Conservation (phyloP, 2,113 vertebrate species). For the Poicephalus meyeri region DNA sequence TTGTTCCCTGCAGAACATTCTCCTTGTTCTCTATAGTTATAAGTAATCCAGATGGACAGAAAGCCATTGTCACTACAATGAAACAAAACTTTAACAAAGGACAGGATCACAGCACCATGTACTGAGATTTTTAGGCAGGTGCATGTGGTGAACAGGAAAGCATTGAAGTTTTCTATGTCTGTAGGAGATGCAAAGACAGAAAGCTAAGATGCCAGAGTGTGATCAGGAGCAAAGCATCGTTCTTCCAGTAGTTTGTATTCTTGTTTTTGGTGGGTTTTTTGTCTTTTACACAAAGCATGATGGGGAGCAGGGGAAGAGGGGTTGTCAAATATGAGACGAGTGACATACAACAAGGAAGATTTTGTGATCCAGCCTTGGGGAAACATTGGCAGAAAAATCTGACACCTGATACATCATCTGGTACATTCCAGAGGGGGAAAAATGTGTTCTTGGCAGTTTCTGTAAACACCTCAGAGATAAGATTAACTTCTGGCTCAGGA, state of each 20-base stretch:
- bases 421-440: background rate
- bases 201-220: background rate
- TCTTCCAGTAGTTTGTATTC: background rate
- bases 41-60: conserved; percentile 19
- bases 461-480: background rate
- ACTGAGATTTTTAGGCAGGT: background rate
- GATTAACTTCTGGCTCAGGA: background rate
- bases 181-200: background rate
- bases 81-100: conserved; percentile 11
- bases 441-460: background rate
- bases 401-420: conserved; percentile 1
- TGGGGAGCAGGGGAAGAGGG: background rate
- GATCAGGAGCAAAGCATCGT: background rate
- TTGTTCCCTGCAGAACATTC: conserved; percentile 1
- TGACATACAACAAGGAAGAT: background rate
- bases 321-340: background rate
- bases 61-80: background rate
- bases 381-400: conserved; percentile 6
- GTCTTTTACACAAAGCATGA: background rate
- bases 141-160: background rate
- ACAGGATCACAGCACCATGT: fast-evolving
- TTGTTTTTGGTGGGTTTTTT: background rate
- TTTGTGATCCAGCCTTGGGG: background rate
- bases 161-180: background rate
- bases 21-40: conserved; percentile 10